These are phyloP conservation scores for Rhinella marina DNA, from an alignment of 2,797 vertebrate genomes.

Conservation along the genomic window DNA sequence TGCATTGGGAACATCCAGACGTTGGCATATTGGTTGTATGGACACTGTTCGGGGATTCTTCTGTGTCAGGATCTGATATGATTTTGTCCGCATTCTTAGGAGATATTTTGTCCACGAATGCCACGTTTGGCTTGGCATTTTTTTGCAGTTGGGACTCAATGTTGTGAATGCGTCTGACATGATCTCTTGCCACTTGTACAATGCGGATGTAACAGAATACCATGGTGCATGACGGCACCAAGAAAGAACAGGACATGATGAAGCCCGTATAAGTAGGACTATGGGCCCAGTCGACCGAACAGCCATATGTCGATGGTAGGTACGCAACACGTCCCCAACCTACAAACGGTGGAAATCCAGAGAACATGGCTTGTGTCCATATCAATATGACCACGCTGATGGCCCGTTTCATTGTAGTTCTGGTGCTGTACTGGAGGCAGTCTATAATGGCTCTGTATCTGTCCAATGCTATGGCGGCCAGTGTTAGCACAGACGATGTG, in stretches of 20 bases:
- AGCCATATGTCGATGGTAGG: neutral
- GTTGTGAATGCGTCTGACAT: conserved; percentile 31
- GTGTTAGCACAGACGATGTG: neutral
- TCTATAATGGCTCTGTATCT: conserved; percentile 5
- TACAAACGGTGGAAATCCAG: conserved; percentile 42
- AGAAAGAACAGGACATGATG: neutral
- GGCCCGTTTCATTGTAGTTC: conserved; percentile 43
- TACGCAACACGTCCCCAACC: neutral
- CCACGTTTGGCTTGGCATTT: conserved; percentile 49
- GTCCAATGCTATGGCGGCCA: neutral
- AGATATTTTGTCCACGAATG: conserved; percentile 25
- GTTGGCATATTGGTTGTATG: neutral
- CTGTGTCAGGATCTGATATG: neutral
- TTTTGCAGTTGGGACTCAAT: conserved; percentile 26
- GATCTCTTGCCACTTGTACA: conserved; percentile 43
- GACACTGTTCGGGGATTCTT: conserved; percentile 29
- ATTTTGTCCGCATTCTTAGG: conserved; percentile 43
- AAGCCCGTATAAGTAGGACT: neutral
- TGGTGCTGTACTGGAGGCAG: neutral
- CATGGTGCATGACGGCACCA: neutral
- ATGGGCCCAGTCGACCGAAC: neutral
- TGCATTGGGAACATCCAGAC: conserved; percentile 51
- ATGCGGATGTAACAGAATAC: neutral
- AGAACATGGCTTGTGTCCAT: conserved; percentile 52
- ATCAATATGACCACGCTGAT: neutral